A percentile compares a stretch with the other conserved stretches of the same genome.
phyloP scores from a whole-genome alignment of 1,140 invertebrate species.

The silkworm (Bombyx mori) region ASM3026992v2 NC_085119.1:14785001-14785500 shows the following conservation, averaged over 20 bases:
- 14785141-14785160: conserved; percentile 41
- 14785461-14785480: no score
- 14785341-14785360: no score
- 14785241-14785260: conserved; percentile 23
- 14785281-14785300: conserved; percentile 20
- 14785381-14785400: no score
- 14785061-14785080: no score
- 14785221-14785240: conserved; percentile 23
- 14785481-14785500: no score
- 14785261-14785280: conserved; percentile 19
- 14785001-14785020: no score
- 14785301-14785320: background rate
- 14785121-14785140: conserved; percentile 52
- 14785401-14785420: no score
- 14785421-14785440: no score
- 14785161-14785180: conserved; percentile 53
- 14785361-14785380: no score
- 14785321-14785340: background rate
- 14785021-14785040: no score
- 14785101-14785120: conserved; percentile 5
- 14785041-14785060: no score
- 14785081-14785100: background rate
- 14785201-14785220: conserved; percentile 42
- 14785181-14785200: conserved; percentile 30
- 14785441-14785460: no score